A percentile compares a stretch with the other conserved stretches of the same genome.
These are phyloP conservation scores for Micoletzkya japonica DNA, from an alignment of 2,888 invertebrate species.

Conservation along the genomic window DNA sequence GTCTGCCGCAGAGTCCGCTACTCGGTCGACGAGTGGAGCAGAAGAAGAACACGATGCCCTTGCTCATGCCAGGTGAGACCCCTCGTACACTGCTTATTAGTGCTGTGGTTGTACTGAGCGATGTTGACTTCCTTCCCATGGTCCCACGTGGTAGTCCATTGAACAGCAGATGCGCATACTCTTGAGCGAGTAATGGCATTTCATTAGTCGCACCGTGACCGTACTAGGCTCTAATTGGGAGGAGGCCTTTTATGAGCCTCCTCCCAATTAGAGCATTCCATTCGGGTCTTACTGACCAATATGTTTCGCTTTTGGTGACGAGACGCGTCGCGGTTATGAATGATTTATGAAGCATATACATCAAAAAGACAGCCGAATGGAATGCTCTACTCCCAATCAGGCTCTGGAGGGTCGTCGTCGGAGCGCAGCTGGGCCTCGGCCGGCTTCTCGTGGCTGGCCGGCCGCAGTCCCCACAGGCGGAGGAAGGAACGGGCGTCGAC, in stretches of 20 bases:
- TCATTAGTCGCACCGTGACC: no score
- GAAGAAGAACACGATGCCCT: conserved; percentile 13
- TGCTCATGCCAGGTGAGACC: conserved; percentile 10
- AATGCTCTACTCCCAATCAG: not conserved
- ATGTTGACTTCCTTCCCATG: no score
- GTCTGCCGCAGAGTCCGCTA: conserved; percentile 19
- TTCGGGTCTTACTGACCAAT: no score
- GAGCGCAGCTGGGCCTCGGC: conserved; percentile 20
- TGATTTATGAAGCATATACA: no score
- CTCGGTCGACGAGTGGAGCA: conserved; percentile 15
- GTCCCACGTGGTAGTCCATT: not conserved
- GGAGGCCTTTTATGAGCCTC: no score
- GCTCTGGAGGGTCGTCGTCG: not conserved
- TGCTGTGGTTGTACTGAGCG: not conserved
- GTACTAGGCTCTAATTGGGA: no score
- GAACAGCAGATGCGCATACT: not conserved
- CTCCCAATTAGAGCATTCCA: no score
- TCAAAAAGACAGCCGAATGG: no score
- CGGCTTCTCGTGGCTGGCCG: conserved; percentile 20
- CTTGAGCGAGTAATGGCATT: not conserved
- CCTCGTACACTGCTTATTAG: not conserved
- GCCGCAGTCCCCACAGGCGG: conserved; percentile 7
- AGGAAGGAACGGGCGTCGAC: conserved; percentile 13
- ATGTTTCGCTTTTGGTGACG: no score
- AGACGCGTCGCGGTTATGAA: no score